phyloP scores from a whole-genome alignment of 2,888 invertebrate species.

The Tridacna crocea region DNA sequence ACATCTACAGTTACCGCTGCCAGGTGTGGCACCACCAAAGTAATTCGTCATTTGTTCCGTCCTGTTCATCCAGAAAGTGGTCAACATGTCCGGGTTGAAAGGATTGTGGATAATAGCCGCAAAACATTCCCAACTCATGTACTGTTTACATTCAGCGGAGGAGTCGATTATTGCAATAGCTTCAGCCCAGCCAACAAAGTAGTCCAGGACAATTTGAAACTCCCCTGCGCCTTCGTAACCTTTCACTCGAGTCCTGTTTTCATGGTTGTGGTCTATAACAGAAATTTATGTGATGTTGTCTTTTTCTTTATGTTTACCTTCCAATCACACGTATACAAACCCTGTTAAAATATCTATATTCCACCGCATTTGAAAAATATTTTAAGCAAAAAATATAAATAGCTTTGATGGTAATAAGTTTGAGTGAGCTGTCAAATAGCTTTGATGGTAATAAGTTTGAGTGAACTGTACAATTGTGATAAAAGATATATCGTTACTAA shows the following conservation, averaged over 20 bases:
- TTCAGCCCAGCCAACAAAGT: constrained; percentile 66
- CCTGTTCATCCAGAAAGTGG: constrained; percentile 76
- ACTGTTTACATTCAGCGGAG: constrained; percentile 78
- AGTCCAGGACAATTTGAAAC: constrained; percentile 65
- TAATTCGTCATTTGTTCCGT: constrained; percentile 70
- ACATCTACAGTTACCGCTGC: constrained; percentile 77
- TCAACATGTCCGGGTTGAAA: constrained; percentile 65
- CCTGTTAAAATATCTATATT: too few relatives aligned
- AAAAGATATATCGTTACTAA: too few relatives aligned
- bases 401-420: too few relatives aligned
- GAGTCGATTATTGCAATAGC: constrained; percentile 74
- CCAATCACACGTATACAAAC: too few relatives aligned
- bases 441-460: too few relatives aligned
- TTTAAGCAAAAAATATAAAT: too few relatives aligned
- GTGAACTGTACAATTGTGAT: too few relatives aligned
- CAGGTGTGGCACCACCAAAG: constrained; percentile 77
- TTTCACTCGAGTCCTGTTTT: constrained; percentile 66
- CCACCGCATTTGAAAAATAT: too few relatives aligned
- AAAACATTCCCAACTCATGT: constrained; percentile 79
- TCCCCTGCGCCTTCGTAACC: constrained; percentile 79
- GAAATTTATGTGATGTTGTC: background rate
- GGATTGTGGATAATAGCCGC: constrained; percentile 78
- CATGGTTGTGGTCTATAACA: constrained; percentile 74
- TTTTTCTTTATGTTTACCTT: too few relatives aligned
- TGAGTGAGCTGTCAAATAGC: too few relatives aligned